Conservation (phyloP, 2,888 invertebrate genomes). For the Dryobotodes eremita region DNA sequence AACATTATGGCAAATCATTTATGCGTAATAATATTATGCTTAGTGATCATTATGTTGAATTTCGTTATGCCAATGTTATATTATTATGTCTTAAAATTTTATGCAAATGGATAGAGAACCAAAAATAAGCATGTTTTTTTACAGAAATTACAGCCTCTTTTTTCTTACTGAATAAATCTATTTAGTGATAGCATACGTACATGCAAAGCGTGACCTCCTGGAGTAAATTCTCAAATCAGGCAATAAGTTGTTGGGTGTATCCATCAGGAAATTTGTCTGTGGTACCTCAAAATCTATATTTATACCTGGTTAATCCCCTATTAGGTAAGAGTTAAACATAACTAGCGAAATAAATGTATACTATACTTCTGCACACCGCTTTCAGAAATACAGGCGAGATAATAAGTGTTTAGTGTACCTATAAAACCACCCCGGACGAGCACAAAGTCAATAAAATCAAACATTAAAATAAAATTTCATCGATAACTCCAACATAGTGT, state of each 20-base stretch:
- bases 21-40: too few relatives aligned
- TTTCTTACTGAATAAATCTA: not conserved
- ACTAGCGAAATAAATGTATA: too few relatives aligned
- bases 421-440: not conserved
- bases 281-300: not conserved
- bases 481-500: conserved; percentile 35
- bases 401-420: not conserved
- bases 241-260: not conserved
- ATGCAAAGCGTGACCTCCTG: not conserved
- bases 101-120: too few relatives aligned
- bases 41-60: too few relatives aligned
- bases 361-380: not conserved
- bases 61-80: too few relatives aligned
- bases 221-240: not conserved
- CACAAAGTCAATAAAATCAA: conserved; percentile 1
- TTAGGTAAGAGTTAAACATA: not conserved
- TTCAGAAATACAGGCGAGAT: not conserved
- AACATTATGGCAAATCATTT: too few relatives aligned
- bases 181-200: not conserved
- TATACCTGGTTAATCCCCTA: not conserved
- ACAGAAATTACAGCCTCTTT: not conserved
- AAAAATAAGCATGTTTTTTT: too few relatives aligned
- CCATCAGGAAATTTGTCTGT: not conserved
- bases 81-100: too few relatives aligned
- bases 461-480: conserved; percentile 33